Conservation (phyloP, 2,888 invertebrate genomes). For the Aporophyla nigra region DNA sequence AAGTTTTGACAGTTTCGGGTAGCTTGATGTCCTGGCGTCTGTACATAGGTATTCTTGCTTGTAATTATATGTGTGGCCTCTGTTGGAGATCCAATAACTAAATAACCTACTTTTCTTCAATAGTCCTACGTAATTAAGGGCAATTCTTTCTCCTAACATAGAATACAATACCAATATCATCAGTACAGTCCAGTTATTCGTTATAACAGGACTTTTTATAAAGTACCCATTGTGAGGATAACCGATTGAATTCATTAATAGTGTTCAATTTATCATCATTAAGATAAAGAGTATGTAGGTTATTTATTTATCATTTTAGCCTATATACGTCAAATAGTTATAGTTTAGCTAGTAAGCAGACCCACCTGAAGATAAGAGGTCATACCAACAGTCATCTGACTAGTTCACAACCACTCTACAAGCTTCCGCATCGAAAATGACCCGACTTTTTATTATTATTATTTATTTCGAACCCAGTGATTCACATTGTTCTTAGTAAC, state of each 20-base stretch:
- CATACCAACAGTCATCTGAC: neutral
- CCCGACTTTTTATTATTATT: too few relatives aligned
- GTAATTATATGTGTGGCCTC: too few relatives aligned
- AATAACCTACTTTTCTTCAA: neutral
- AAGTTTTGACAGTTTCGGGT: too few relatives aligned
- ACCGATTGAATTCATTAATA: neutral
- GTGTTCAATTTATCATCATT: slow-evolving; percentile 3
- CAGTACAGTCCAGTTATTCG: neutral
- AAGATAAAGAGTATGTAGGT: neutral
- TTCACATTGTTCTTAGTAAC: too few relatives aligned
- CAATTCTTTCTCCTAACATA: neutral
- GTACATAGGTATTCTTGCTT: too few relatives aligned
- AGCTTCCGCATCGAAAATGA: neutral
- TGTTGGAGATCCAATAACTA: too few relatives aligned
- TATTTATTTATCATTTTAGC: neutral
- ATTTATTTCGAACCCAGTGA: too few relatives aligned
- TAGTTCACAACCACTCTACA: neutral
- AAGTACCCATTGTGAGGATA: neutral
- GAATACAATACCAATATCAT: neutral
- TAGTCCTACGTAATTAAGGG: neutral
- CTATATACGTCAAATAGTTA: neutral
- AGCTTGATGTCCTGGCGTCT: too few relatives aligned
- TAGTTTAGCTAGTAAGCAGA: neutral
- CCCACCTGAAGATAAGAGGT: neutral
- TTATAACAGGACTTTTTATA: neutral